A percentile compares a stretch with the other conserved stretches of the same genome.
Evolutionary conservation across 2,888 invertebrate species (phyloP).

Genomic region (Alcis repandata): DNA sequence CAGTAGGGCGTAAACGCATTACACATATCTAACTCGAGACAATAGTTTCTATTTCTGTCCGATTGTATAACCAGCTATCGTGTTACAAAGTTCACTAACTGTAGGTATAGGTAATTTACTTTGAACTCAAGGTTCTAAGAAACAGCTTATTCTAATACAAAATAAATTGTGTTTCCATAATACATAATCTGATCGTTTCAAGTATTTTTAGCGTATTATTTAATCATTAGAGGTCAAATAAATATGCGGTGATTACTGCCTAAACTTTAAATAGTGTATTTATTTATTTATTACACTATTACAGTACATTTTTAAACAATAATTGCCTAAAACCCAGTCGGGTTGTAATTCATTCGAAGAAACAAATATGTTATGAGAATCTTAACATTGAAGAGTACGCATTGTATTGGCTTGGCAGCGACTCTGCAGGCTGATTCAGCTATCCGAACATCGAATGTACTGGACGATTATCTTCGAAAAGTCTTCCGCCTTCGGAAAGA

Average conservation of each 20-base stretch:
- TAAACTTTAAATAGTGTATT: background rate
- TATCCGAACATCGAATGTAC: too few relatives aligned
- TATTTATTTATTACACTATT: too few relatives aligned
- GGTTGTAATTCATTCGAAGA: too few relatives aligned
- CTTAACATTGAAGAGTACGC: too few relatives aligned
- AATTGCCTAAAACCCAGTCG: too few relatives aligned
- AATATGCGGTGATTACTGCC: background rate
- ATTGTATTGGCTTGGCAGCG: too few relatives aligned
- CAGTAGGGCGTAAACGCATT: constrained; percentile 1
- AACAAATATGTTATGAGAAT: too few relatives aligned
- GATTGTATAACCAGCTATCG: background rate
- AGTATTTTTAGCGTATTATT: background rate
- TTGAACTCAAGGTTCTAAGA: constrained; percentile 1
- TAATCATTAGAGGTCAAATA: background rate
- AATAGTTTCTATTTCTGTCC: background rate
- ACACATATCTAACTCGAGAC: background rate
- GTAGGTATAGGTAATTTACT: background rate
- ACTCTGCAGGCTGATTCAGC: too few relatives aligned
- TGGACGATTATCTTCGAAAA: too few relatives aligned
- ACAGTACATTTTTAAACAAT: too few relatives aligned
- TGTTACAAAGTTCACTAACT: background rate
- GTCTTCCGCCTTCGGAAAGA: too few relatives aligned
- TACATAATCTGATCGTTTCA: background rate
- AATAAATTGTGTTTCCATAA: background rate
- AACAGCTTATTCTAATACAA: background rate